phyloP scores from a whole-genome alignment of 2,888 invertebrate genomes.

The Liopterus haemorrhoidalis region DNA sequence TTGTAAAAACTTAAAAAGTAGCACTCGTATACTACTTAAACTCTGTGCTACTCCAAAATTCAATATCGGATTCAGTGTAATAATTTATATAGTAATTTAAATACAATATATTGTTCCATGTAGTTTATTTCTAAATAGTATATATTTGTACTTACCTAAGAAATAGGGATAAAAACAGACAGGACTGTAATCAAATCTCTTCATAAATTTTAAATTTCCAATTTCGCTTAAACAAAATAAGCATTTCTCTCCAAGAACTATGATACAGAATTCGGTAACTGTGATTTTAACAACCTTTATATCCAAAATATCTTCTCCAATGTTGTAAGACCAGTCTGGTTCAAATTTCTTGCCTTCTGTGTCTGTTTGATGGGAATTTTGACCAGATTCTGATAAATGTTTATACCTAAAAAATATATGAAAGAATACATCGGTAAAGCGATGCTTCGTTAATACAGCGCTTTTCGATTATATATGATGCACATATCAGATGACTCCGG shows the following conservation, averaged over 20 bases:
- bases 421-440: too few species aligned
- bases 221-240: conserved; percentile 74
- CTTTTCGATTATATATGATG: too few species aligned
- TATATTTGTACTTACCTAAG: conserved; percentile 21
- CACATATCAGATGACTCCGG: too few species aligned
- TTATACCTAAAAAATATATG: conserved; percentile 61
- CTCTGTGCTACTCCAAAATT: too few species aligned
- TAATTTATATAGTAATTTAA: too few species aligned
- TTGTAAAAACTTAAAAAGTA: too few species aligned
- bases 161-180: conserved; percentile 65
- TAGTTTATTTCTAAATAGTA: too few species aligned
- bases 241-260: conserved; percentile 79
- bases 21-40: too few species aligned
- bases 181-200: conserved; percentile 79
- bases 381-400: conserved; percentile 66
- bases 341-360: conserved; percentile 55
- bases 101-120: too few species aligned
- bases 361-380: conserved; percentile 52
- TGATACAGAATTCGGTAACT: conserved; percentile 59
- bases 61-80: too few species aligned
- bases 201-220: conserved; percentile 74
- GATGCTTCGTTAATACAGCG: too few species aligned
- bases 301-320: conserved; percentile 59
- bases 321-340: conserved; percentile 74
- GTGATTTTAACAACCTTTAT: conserved; percentile 43